Evolutionary conservation across 2,888 invertebrate species (phyloP).

Genomic region (Loripinus fragilis): DNA sequence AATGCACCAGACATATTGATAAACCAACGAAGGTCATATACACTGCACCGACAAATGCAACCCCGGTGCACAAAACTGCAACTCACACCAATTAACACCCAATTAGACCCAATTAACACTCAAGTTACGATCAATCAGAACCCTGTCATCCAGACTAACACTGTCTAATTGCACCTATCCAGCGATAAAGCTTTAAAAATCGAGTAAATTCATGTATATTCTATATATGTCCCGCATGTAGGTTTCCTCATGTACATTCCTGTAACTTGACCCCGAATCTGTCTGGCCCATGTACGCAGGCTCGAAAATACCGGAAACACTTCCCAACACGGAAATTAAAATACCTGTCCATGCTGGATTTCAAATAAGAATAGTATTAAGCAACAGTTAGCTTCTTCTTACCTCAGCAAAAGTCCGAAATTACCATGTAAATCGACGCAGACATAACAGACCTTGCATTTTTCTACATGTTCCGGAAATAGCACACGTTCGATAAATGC

Average conservation of each 20-base stretch:
- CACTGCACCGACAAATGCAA: background rate
- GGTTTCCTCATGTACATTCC: constrained; percentile 58
- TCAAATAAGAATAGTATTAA: no score
- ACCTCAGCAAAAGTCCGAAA: background rate
- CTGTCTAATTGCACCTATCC: background rate
- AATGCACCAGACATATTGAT: constrained; percentile 46
- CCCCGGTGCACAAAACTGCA: constrained; percentile 1
- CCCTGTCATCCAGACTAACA: background rate
- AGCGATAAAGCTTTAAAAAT: constrained; percentile 26
- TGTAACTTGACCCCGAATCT: constrained; percentile 25
- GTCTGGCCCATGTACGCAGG: constrained; percentile 24
- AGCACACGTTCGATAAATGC: background rate
- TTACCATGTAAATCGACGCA: background rate
- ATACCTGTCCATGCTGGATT: background rate
- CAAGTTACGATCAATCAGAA: background rate
- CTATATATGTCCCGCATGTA: constrained; percentile 64
- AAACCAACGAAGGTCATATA: constrained; percentile 54
- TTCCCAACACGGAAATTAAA: background rate
- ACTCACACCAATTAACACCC: background rate
- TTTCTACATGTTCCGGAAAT: constrained; percentile 26
- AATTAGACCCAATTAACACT: constrained; percentile 9
- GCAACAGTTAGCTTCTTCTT: background rate
- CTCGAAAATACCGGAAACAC: constrained; percentile 19
- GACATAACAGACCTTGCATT: background rate
- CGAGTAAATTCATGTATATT: constrained; percentile 61